Conservation (phyloP, 2,797 vertebrate genomes). For the Miichthys miiuy region DNA sequence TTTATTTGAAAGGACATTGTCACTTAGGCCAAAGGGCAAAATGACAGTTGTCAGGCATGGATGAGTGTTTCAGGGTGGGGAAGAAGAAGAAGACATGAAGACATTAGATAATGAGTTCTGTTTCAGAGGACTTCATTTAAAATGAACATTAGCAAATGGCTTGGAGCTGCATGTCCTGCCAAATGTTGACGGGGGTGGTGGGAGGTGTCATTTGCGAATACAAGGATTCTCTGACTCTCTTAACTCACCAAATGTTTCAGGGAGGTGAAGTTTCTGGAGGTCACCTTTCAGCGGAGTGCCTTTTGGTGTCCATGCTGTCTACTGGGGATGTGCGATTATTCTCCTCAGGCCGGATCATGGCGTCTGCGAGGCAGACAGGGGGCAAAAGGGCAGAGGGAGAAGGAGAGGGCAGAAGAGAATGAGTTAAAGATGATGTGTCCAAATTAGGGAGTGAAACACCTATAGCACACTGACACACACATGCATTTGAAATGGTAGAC, state of each 20-base stretch:
- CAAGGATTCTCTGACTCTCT: conserved; percentile 41
- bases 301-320: conserved; percentile 74
- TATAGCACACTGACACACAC: conserved; percentile 13
- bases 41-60: not conserved
- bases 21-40: conserved; percentile 4
- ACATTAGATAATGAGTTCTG: conserved; percentile 15
- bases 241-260: conserved; percentile 79
- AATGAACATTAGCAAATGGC: conserved; percentile 32
- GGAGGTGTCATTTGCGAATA: conserved; percentile 39
- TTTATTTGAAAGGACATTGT: not conserved
- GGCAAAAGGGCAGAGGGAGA: conserved; percentile 47
- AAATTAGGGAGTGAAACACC: conserved; percentile 63
- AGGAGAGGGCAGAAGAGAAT: conserved; percentile 39
- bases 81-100: conserved; percentile 5
- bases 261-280: conserved; percentile 76
- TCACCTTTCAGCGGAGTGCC: conserved; percentile 80
- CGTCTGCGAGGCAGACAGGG: conserved; percentile 65
- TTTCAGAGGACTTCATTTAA: conserved; percentile 42
- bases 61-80: not conserved
- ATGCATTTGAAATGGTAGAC: conserved; percentile 18
- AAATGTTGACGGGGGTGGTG: conserved; percentile 1
- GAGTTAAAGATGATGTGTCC: conserved; percentile 45
- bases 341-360: conserved; percentile 66
- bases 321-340: conserved; percentile 55
- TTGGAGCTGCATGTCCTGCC: conserved; percentile 16